Percentiles rank a stretch among this genome's conserved stretches.
Evolutionary conservation across 2,113 vertebrate genomes (phyloP).

Genomic region (Ptychochromis oligacanthus): DNA sequence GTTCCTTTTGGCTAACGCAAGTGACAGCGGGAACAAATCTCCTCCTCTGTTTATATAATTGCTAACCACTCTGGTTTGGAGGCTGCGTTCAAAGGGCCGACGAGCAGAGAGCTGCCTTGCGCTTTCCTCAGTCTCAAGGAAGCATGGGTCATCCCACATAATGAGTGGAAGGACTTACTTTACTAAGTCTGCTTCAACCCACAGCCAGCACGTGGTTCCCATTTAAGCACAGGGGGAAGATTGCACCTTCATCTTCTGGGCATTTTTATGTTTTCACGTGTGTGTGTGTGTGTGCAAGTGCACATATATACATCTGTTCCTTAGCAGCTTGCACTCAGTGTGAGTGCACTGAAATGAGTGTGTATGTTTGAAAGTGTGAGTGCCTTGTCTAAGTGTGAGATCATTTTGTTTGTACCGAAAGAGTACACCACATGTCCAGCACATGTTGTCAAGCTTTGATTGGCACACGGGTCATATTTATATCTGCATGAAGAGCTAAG

Average conservation of each 20-base stretch:
- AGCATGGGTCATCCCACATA: constrained; percentile 69
- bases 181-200: constrained; percentile 41
- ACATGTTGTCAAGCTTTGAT: constrained; percentile 63
- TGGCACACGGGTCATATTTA: constrained; percentile 45
- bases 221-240: constrained; percentile 59
- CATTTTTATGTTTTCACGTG: constrained; percentile 60
- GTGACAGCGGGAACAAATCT: constrained; percentile 72
- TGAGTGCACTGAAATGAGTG: not conserved
- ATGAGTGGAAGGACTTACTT: constrained; percentile 77
- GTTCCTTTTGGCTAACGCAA: constrained; percentile 63
- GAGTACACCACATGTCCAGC: constrained; percentile 61
- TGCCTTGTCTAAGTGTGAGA: constrained; percentile 52
- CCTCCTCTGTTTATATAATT: constrained; percentile 74
- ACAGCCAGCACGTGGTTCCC: constrained; percentile 68
- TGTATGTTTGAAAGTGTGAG: constrained; percentile 33
- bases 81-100: constrained; percentile 58
- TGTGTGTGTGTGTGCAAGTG: constrained; percentile 23
- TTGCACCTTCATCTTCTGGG: constrained; percentile 68
- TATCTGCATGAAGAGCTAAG: constrained; percentile 48
- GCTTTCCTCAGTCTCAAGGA: constrained; percentile 45
- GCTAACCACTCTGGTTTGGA: constrained; percentile 68
- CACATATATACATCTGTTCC: constrained; percentile 53
- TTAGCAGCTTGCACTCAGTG: constrained; percentile 22
- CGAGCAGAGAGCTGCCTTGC: constrained; percentile 35
- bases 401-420: constrained; percentile 52